A percentile compares a stretch with the other conserved stretches of the same genome.
phyloP scores from a whole-genome alignment of 1,140 invertebrate species.

The Octopus sinensis region DNA sequence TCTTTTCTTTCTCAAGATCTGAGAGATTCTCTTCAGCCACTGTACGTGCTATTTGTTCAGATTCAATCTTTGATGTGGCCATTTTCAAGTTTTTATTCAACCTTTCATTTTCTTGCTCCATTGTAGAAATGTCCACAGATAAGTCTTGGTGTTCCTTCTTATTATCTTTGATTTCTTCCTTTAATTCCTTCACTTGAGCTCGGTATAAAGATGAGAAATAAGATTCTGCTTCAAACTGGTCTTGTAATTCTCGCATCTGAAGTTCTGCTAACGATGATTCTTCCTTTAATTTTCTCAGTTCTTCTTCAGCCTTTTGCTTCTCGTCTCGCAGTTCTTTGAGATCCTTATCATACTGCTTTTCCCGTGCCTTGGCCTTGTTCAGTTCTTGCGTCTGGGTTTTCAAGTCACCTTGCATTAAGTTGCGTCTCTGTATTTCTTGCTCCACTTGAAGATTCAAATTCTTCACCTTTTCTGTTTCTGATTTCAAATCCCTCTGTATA shows the following conservation, averaged over 20 bases:
- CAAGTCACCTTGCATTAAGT: constrained; percentile 70
- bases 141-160: constrained; percentile 71
- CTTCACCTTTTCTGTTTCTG: constrained; percentile 60
- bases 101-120: constrained; percentile 62
- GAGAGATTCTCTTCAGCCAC: constrained; percentile 93
- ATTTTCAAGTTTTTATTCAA: constrained; percentile 84
- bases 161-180: constrained; percentile 83
- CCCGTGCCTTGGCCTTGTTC: constrained; percentile 70
- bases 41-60: constrained; percentile 82
- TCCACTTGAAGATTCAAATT: constrained; percentile 80
- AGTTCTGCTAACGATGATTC: constrained; percentile 65
- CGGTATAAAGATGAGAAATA: constrained; percentile 89
- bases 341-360: constrained; percentile 71
- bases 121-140: constrained; percentile 62
- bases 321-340: constrained; percentile 69
- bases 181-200: constrained; percentile 83
- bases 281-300: constrained; percentile 75
- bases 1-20: constrained; percentile 94
- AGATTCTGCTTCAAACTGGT: constrained; percentile 89
- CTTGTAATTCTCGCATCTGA: constrained; percentile 88
- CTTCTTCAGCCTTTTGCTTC: constrained; percentile 74
- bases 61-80: constrained; percentile 82
- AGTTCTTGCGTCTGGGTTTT: constrained; percentile 70
- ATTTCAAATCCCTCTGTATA: constrained; percentile 37
- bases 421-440: constrained; percentile 81